A percentile compares a stretch with the other conserved stretches of the same genome.
phyloP scores from a whole-genome alignment of 2,888 invertebrate genomes.

The Lacanobia wlatinum region DNA sequence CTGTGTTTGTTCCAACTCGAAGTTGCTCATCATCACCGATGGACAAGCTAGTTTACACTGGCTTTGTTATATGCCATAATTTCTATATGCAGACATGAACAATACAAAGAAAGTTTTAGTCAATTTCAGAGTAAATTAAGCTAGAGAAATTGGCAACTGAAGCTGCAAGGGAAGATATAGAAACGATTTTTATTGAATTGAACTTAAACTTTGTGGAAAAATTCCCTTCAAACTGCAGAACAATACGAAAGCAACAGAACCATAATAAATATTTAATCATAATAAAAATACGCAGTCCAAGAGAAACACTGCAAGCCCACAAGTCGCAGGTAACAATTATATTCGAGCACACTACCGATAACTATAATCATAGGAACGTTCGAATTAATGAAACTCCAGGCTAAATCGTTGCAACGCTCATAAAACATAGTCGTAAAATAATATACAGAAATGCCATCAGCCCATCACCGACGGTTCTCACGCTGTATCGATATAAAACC shows the following conservation, averaged over 20 bases:
- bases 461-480: constrained; percentile 66
- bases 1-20: constrained; percentile 37
- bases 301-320: constrained; percentile 10
- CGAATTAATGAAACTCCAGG: constrained; percentile 60
- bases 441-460: constrained; percentile 64
- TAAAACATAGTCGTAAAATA: constrained; percentile 66
- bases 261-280: constrained; percentile 14
- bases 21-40: constrained; percentile 35
- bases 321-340: constrained; percentile 50
- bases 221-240: neutral
- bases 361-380: constrained; percentile 62
- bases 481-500: constrained; percentile 66
- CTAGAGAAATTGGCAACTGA: neutral
- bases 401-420: constrained; percentile 64
- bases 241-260: constrained; percentile 1
- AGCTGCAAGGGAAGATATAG: neutral
- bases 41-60: constrained; percentile 24
- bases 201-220: neutral
- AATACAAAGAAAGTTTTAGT: neutral
- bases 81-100: neutral
- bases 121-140: neutral
- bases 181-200: neutral
- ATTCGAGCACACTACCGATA: constrained; percentile 38
- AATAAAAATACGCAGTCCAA: constrained; percentile 34
- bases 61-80: neutral